Base-by-base conservation (phyloP, 2,113 vertebrate species). In the Entomyzon cyanotis region DNA sequence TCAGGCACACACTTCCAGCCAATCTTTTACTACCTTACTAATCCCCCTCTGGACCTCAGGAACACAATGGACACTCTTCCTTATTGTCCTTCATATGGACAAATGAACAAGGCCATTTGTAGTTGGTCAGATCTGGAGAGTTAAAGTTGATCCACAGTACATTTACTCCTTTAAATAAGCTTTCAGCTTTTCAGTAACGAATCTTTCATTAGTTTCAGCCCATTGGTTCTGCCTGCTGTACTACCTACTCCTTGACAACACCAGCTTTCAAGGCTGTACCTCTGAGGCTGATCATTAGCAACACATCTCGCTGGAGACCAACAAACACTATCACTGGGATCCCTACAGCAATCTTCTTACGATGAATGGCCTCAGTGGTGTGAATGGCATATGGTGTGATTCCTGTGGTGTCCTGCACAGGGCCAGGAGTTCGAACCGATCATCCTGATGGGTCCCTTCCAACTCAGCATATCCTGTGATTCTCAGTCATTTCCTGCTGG, bases 131-230 rank as follows among this genome's bases (percentile, higher is more conserved):
- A 84, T 65, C 33, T 37, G 5, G 20, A 76, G 30, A 84, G n/a
- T 46, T 62, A 39, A 74, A 80, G 37, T 33, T 65, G 50, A 70
- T 46, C 67, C 22, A 8, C 8, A 28, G 17, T 31, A 59, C 35
- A 42, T 50, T 64, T 39, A 41, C 15, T 60, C n/a, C 59, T 73
- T n/a, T 49, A 92, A 82, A 56, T 12, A 83, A 10, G 24, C 20
- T 83, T 84, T 49, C 64, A 53, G 6, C 42, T 65, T 78, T 39
- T 56, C 86, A 64, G 41, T 17, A 68, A 56, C 0, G 3, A 85
- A 86, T 44, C 63, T 73, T 86, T 65, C 62, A 64, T 92, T 90
- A 92, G 50, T 88, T 95, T 85, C 86, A 91, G 77, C 10, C 73
- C 68, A 81, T 19, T 78, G 42, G 60, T 42, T 91, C 33, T 68